Base-by-base conservation (phyloP, 2,888 invertebrate species). In the Catocala fraxini region DNA sequence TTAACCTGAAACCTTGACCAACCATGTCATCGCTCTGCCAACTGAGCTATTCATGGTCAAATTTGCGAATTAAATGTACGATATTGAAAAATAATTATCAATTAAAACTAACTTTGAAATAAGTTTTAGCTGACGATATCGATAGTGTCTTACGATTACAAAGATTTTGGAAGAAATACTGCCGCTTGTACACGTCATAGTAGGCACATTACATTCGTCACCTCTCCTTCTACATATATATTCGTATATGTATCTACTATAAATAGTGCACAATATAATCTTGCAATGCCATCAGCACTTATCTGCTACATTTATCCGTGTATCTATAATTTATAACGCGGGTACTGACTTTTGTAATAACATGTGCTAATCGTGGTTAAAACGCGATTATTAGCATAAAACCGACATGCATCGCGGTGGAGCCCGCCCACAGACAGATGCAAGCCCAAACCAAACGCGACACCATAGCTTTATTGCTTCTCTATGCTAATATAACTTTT, bases 361-460 rank as follows among this genome's bases (percentile, higher is more conserved):
- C 76, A 75, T 77, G 60, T 61, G 74, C 80, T 85, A 84, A 85
- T 88, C 83, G 77, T 72, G 74, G 71, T 73, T 76, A 79, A 81
- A 83, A 71, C 68, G 73, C 60, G 61, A 73, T 68, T 64, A 92
- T 92, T 92, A 84, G 84, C 93, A 93, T 92, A 92, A 88, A 91
- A 85, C 75, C 72, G 70, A 73, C 86, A 90, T 89, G 84, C 81
- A 85, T 89, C 83, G 80, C 75, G 60, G 63, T 48, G 11, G 59
- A 67, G 73, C 80, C 85, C 91, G 92, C 91, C 90, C 88, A 89
- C 82, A 68, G 87, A 81, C 91, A 92, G 88, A 90, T 90, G 90
- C 81, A 84, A 72, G 77, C 80, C 81, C 77, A 67, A 66, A 77
- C 72, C 73, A 65, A 75, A 52, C 60, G 58, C 46, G 25, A 34